A percentile compares a stretch with the other conserved stretches of the same genome.
Evolutionary conservation across 2,888 invertebrate species (phyloP).

Genomic region (Bursaphelenchus okinawaensis): DNA sequence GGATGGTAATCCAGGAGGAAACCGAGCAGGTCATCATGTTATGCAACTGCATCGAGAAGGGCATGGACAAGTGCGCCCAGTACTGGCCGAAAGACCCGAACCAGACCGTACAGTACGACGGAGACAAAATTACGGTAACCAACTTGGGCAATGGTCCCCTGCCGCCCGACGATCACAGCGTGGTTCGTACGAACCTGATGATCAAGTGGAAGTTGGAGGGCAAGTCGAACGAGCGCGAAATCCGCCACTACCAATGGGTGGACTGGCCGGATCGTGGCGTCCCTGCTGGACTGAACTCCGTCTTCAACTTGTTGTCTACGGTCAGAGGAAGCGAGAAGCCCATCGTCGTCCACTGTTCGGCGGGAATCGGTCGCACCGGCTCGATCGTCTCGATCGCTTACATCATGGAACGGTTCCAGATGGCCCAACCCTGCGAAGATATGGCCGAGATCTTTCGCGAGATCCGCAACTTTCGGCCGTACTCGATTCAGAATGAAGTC

Average conservation of each 20-base stretch:
- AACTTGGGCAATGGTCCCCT: slow-evolving; percentile 13
- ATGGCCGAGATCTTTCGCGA: slow-evolving; percentile 36
- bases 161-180: slow-evolving; percentile 16
- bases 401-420: slow-evolving; percentile 23
- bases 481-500: slow-evolving; percentile 38
- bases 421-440: slow-evolving; percentile 18
- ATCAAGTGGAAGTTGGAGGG: slow-evolving; percentile 20
- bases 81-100: slow-evolving; percentile 32
- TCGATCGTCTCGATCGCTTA: slow-evolving; percentile 37
- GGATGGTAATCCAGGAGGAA: slow-evolving; percentile 18
- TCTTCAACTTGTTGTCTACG: slow-evolving; percentile 27
- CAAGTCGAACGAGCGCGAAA: slow-evolving; percentile 17
- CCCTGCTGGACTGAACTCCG: slow-evolving; percentile 15
- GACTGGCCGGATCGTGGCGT: slow-evolving; percentile 42
- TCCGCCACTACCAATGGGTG: slow-evolving; percentile 38
- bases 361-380: slow-evolving; percentile 41
- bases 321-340: slow-evolving; percentile 37
- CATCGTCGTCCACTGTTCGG: slow-evolving; percentile 44
- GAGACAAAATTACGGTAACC: slow-evolving; percentile 15
- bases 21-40: slow-evolving; percentile 21
- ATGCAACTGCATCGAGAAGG: slow-evolving; percentile 23
- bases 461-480: slow-evolving; percentile 34
- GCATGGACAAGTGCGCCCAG: slow-evolving; percentile 62
- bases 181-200: slow-evolving; percentile 14
- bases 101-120: slow-evolving; percentile 19